Conservation (phyloP, 2,888 invertebrate species). For the Hemaris fuciformis region DNA sequence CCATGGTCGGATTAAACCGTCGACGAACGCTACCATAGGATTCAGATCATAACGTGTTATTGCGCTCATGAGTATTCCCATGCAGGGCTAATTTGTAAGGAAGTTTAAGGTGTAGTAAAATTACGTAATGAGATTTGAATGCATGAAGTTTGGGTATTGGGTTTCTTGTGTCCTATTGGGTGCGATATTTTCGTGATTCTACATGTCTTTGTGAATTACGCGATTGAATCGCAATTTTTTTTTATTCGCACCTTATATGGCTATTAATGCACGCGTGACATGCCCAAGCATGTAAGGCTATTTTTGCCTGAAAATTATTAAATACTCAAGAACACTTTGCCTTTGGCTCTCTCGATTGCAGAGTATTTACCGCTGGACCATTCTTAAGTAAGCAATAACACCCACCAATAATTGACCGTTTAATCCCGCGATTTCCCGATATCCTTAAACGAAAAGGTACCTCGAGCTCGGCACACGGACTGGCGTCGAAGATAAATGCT, state of each 20-base stretch:
- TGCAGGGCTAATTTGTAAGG: conserved; percentile 16
- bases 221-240: too few relatives aligned
- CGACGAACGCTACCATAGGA: conserved; percentile 34
- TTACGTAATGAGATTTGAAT: not conserved
- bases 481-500: conserved; percentile 40
- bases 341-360: too few relatives aligned
- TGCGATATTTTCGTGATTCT: not conserved
- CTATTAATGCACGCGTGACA: too few relatives aligned
- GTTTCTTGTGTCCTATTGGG: not conserved
- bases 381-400: not conserved
- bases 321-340: too few relatives aligned
- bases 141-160: not conserved
- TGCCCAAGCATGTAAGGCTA: too few relatives aligned
- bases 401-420: not conserved
- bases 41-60: conserved; percentile 43
- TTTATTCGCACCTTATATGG: too few relatives aligned
- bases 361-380: too few relatives aligned
- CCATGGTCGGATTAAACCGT: conserved; percentile 37
- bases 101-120: not conserved
- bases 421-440: not conserved
- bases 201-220: not conserved
- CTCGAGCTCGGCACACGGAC: conserved; percentile 23
- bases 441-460: not conserved
- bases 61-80: conserved; percentile 41
- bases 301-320: too few relatives aligned